phyloP scores from a whole-genome alignment of 2,888 invertebrate species.

The Orthosia cruda region DNA sequence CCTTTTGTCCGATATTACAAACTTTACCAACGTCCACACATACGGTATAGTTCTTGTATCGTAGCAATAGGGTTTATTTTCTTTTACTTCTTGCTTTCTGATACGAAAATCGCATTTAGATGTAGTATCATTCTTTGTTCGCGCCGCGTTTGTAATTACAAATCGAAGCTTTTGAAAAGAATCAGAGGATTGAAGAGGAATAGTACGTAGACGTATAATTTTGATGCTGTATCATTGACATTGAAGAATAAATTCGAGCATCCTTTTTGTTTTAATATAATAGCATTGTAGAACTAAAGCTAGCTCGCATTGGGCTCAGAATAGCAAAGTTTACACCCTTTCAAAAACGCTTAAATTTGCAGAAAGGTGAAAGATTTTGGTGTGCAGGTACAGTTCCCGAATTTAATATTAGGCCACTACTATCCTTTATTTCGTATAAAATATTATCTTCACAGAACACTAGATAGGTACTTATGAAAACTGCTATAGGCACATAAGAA shows the following conservation, averaged over 20 bases:
- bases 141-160: slow-evolving; percentile 74
- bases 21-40: slow-evolving; percentile 5
- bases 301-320: not conserved
- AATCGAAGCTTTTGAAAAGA: slow-evolving; percentile 73
- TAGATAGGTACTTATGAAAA: not conserved
- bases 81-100: slow-evolving; percentile 11
- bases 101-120: slow-evolving; percentile 29
- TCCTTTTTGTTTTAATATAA: slow-evolving; percentile 40
- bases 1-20: slow-evolving; percentile 62
- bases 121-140: slow-evolving; percentile 71
- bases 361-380: not conserved
- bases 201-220: slow-evolving; percentile 69
- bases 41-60: slow-evolving; percentile 18
- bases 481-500: not conserved
- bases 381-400: too few species aligned
- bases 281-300: not conserved
- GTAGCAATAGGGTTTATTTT: slow-evolving; percentile 36
- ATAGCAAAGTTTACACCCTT: not conserved
- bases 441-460: not conserved
- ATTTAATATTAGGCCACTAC: not conserved
- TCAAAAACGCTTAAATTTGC: not conserved
- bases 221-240: slow-evolving; percentile 56
- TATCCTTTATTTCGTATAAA: not conserved
- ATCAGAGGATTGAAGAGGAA: slow-evolving; percentile 68
- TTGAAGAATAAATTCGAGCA: slow-evolving; percentile 36